A percentile compares a stretch with the other conserved stretches of the same genome.
phyloP scores from a whole-genome alignment of 1,140 invertebrate species.

The Yoshiicerus persimilis region DNA sequence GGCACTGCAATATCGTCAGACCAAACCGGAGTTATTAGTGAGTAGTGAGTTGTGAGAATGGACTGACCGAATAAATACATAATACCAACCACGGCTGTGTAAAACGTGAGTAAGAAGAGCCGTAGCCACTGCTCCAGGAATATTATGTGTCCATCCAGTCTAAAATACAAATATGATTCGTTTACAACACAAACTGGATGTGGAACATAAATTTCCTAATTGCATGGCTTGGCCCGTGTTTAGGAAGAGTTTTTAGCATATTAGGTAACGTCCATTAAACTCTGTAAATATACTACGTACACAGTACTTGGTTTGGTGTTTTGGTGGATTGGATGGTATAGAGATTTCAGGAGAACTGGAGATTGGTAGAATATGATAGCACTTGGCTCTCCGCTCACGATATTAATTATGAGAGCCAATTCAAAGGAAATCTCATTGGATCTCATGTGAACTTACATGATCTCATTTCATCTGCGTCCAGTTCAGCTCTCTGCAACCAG shows the following conservation, averaged over 20 bases:
- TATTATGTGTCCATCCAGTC: too few relatives aligned
- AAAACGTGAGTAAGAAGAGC: too few relatives aligned
- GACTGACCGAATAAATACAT: not conserved
- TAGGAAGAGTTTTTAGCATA: too few relatives aligned
- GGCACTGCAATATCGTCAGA: not conserved
- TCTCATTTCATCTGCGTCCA: not conserved
- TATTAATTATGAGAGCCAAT: not conserved
- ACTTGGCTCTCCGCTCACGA: not conserved
- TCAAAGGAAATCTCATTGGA: not conserved
- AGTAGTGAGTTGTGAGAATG: not conserved
- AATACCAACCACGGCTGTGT: too few relatives aligned
- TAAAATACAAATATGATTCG: too few relatives aligned
- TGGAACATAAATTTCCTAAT: too few relatives aligned
- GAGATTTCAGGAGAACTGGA: not conserved
- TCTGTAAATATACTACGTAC: too few relatives aligned
- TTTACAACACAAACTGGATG: too few relatives aligned
- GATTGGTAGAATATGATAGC: not conserved
- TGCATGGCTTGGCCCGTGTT: too few relatives aligned
- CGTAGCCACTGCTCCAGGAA: too few relatives aligned
- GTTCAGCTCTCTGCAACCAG: not conserved
- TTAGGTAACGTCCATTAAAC: too few relatives aligned
- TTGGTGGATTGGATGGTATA: not conserved
- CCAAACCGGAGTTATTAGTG: not conserved
- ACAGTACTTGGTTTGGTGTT: not conserved
- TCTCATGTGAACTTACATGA: not conserved